Conservation (phyloP, 2,888 invertebrate genomes). For the Drosophila rellima region DNA sequence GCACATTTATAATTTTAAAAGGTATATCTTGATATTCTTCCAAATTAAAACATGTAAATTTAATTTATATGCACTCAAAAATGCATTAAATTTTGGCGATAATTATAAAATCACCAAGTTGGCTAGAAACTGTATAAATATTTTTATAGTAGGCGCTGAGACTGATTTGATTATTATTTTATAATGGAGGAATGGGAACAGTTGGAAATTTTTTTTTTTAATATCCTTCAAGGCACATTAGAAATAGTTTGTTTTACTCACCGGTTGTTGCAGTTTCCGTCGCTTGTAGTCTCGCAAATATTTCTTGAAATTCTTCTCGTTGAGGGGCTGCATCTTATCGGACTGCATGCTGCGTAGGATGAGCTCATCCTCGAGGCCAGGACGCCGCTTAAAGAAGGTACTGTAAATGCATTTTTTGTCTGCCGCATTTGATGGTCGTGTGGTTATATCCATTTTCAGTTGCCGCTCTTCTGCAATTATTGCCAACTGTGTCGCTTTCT, state of each 20-base stretch:
- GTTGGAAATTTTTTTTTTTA: neutral
- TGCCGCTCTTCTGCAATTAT: constrained; percentile 42
- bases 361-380: constrained; percentile 72
- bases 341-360: constrained; percentile 71
- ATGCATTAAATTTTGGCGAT: too few relatives aligned
- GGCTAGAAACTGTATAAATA: neutral
- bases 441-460: constrained; percentile 29
- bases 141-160: neutral
- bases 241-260: constrained; percentile 82
- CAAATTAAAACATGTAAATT: too few relatives aligned
- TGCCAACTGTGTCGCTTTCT: constrained; percentile 43
- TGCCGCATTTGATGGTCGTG: constrained; percentile 62
- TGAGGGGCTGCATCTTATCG: constrained; percentile 65
- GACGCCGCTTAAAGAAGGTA: constrained; percentile 77
- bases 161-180: neutral
- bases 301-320: constrained; percentile 86
- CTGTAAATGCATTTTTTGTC: constrained; percentile 82
- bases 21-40: too few relatives aligned
- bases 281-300: constrained; percentile 90
- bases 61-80: too few relatives aligned
- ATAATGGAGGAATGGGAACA: neutral
- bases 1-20: too few relatives aligned
- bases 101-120: neutral
- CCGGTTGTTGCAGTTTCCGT: constrained; percentile 90
- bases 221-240: neutral